A percentile compares a stretch with the other conserved stretches of the same genome.
These are phyloP conservation scores for Chironomus tentans DNA, from an alignment of 2,888 invertebrate genomes.

Conservation along the genomic window DNA sequence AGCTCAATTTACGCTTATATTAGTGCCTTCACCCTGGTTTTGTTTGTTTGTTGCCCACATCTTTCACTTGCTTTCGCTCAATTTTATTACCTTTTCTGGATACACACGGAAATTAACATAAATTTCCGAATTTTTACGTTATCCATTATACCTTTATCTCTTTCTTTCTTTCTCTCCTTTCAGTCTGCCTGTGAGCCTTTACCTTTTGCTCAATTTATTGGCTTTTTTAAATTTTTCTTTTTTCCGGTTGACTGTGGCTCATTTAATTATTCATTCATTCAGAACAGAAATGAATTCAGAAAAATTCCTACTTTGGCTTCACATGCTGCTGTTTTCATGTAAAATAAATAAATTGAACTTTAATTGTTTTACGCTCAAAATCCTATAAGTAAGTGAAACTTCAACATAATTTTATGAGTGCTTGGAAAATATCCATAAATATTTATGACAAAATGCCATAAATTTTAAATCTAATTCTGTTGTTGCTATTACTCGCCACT, in stretches of 20 bases:
- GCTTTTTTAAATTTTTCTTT: too few species aligned
- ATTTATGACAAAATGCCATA: neutral
- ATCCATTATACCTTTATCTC: neutral
- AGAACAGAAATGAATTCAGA: too few species aligned
- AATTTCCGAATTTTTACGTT: slow-evolving; percentile 6
- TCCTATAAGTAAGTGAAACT: too few species aligned
- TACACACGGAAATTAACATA: slow-evolving; percentile 18
- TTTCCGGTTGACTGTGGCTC: neutral
- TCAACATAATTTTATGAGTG: too few species aligned
- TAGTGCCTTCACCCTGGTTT: neutral
- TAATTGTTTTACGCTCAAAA: too few species aligned
- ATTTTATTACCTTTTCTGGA: slow-evolving; percentile 17
- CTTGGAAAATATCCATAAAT: neutral
- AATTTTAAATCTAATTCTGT: neutral
- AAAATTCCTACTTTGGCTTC: too few species aligned
- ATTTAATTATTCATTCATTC: neutral
- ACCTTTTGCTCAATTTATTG: neutral
- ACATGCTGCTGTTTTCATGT: too few species aligned
- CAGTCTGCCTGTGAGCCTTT: neutral
- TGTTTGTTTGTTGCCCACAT: slow-evolving; percentile 13
- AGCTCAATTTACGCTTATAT: neutral
- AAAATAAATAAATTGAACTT: too few species aligned
- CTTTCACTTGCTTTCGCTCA: neutral
- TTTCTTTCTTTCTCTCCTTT: neutral
- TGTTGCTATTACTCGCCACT: neutral